Evolutionary conservation across 2,113 vertebrate species (phyloP).

Genomic region (Syngnathus floridae): DNA sequence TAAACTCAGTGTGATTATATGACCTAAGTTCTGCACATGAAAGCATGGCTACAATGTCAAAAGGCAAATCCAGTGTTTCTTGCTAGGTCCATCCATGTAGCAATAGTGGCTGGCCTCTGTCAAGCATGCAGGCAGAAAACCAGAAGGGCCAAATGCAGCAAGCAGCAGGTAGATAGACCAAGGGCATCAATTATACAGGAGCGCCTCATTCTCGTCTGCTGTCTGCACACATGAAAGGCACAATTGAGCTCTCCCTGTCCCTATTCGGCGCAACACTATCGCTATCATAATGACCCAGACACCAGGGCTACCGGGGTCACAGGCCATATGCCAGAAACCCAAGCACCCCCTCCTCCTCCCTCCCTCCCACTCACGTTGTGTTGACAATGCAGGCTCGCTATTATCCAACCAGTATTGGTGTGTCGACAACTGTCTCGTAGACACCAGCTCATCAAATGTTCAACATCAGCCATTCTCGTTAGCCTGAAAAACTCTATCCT

Average conservation of each 20-base stretch:
- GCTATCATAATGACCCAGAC: constrained; percentile 10
- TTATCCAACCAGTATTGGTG: constrained; percentile 1
- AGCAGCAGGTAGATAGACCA: constrained; percentile 1
- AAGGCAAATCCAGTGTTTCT: background rate
- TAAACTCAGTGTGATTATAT: background rate
- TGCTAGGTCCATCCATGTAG: background rate
- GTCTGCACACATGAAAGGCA: background rate
- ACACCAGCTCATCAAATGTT: constrained; percentile 10
- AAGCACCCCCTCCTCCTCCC: background rate
- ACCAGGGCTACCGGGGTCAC: background rate
- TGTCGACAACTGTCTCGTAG: background rate
- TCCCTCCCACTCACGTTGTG: background rate
- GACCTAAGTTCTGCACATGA: background rate
- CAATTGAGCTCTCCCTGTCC: background rate
- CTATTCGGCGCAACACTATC: constrained; percentile 3
- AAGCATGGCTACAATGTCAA: background rate
- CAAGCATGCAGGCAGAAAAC: constrained; percentile 4
- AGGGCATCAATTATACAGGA: constrained; percentile 1
- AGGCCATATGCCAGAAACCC: constrained; percentile 4
- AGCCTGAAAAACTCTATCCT: background rate
- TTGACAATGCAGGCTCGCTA: constrained; percentile 6
- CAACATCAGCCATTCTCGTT: background rate
- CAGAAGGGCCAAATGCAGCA: background rate
- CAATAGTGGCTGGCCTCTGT: background rate
- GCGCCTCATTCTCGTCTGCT: background rate